Evolutionary conservation across 2,113 vertebrate species (phyloP).

Genomic region (Carettochelys insculpta): DNA sequence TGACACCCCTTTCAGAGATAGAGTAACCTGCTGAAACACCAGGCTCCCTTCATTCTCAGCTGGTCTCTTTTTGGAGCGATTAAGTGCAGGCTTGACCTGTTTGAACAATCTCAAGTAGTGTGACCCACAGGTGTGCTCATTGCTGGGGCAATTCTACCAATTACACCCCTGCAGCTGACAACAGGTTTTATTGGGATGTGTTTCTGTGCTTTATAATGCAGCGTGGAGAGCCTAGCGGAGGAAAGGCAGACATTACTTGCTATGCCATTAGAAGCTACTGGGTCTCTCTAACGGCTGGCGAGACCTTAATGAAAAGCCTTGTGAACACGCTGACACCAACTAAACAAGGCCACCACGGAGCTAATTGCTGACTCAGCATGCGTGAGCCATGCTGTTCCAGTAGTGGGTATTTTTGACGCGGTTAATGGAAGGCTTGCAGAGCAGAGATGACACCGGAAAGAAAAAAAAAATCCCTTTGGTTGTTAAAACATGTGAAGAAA

Average conservation of each 20-base stretch:
- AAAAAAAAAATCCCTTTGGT: slow-evolving; percentile 55
- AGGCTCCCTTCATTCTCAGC: neutral
- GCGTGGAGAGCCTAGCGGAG: neutral
- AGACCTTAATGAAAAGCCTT: slow-evolving; percentile 33
- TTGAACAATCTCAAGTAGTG: neutral
- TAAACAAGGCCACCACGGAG: slow-evolving; percentile 23
- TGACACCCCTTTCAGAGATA: neutral
- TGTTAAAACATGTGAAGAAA: slow-evolving; percentile 60
- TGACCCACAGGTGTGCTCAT: neutral
- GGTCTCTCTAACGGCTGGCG: slow-evolving; percentile 15
- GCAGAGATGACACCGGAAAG: slow-evolving; percentile 63
- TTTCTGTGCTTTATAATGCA: neutral
- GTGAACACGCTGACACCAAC: slow-evolving; percentile 13
- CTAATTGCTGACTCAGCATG: slow-evolving; percentile 43
- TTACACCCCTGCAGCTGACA: neutral
- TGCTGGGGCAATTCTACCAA: neutral
- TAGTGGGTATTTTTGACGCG: slow-evolving; percentile 36
- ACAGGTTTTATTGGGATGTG: accelerated
- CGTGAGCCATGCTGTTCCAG: slow-evolving; percentile 14
- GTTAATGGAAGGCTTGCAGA: slow-evolving; percentile 52
- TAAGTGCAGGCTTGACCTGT: neutral
- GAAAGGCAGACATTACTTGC: neutral
- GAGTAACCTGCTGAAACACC: neutral
- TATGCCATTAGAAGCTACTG: slow-evolving; percentile 2
- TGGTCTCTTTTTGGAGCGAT: neutral